phyloP scores from a whole-genome alignment of 2,888 invertebrate species.

The Calephelis perditalis region DNA sequence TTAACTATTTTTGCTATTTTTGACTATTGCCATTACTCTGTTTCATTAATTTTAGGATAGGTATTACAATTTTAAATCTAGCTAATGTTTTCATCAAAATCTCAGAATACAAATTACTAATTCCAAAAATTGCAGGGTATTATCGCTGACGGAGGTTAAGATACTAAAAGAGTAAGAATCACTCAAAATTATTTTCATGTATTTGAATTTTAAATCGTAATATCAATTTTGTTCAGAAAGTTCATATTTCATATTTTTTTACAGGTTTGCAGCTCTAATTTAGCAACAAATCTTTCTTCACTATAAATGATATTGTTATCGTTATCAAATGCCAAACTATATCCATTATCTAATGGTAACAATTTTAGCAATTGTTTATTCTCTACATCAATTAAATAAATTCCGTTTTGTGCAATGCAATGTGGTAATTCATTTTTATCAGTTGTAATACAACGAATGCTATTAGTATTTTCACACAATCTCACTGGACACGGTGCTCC shows the following conservation, averaged over 20 bases:
- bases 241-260: neutral
- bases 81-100: too few species aligned
- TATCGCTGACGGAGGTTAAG: too few species aligned
- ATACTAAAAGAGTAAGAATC: too few species aligned
- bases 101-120: too few species aligned
- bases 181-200: too few species aligned
- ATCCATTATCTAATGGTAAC: slow-evolving; percentile 42
- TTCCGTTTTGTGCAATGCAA: slow-evolving; percentile 48
- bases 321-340: slow-evolving; percentile 51
- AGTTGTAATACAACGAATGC: slow-evolving; percentile 44
- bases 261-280: slow-evolving; percentile 26
- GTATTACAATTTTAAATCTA: too few species aligned
- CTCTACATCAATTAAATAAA: slow-evolving; percentile 41
- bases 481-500: slow-evolving; percentile 35
- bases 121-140: too few species aligned
- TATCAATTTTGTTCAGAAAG: too few species aligned
- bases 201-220: too few species aligned
- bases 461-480: slow-evolving; percentile 36
- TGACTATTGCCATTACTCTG: too few species aligned
- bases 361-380: slow-evolving; percentile 37
- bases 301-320: slow-evolving; percentile 51
- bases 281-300: slow-evolving; percentile 47
- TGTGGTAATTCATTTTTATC: slow-evolving; percentile 41
- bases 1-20: too few species aligned
- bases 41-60: too few species aligned